Evolutionary conservation across 2,888 invertebrate species (phyloP).

Genomic region (Mythimna pallens): DNA sequence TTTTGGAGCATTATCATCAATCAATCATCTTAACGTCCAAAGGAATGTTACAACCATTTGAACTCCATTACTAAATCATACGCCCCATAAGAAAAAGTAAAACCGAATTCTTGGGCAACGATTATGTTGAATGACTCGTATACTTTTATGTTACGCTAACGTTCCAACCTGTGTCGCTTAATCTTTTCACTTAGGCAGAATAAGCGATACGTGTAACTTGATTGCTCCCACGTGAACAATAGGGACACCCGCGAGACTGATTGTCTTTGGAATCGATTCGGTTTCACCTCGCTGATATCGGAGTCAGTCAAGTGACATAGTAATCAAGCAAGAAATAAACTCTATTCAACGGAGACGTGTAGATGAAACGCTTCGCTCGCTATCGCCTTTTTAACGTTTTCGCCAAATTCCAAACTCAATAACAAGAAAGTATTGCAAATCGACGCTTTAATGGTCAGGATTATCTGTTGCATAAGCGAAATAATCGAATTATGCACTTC

Average conservation of each 20-base stretch:
- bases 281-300: slow-evolving; percentile 79
- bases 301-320: slow-evolving; percentile 58
- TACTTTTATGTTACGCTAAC: slow-evolving; percentile 14
- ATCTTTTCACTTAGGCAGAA: slow-evolving; percentile 76
- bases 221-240: slow-evolving; percentile 87
- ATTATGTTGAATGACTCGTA: slow-evolving; percentile 18
- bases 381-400: slow-evolving; percentile 61
- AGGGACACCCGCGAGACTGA: slow-evolving; percentile 80
- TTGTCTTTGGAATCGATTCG: slow-evolving; percentile 83
- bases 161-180: slow-evolving; percentile 40
- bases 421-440: slow-evolving; percentile 67
- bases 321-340: slow-evolving; percentile 77
- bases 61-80: slow-evolving; percentile 14
- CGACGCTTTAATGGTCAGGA: slow-evolving; percentile 62
- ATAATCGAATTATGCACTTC: slow-evolving; percentile 68
- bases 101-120: slow-evolving; percentile 10
- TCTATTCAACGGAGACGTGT: slow-evolving; percentile 66
- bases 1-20: slow-evolving; percentile 32
- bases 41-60: slow-evolving; percentile 13
- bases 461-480: slow-evolving; percentile 69
- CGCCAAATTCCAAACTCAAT: slow-evolving; percentile 64
- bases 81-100: slow-evolving; percentile 9
- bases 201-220: slow-evolving; percentile 70
- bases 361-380: slow-evolving; percentile 63
- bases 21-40: slow-evolving; percentile 31